Evolutionary conservation across 2,888 invertebrate species (phyloP).

Genomic region (Athalia circularis): DNA sequence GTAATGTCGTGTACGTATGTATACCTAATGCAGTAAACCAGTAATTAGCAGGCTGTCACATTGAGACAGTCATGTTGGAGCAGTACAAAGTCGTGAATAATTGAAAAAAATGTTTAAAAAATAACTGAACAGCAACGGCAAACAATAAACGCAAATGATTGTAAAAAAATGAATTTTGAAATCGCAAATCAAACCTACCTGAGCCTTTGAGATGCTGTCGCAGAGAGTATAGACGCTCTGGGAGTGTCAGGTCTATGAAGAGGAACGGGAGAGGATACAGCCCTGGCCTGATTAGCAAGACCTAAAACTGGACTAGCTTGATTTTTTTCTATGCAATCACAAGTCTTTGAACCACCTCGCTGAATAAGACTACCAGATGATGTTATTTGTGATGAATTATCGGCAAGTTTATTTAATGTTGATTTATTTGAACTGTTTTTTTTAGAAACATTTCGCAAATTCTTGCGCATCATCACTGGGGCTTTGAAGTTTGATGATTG

Average conservation of each 20-base stretch:
- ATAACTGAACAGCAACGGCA: slow-evolving; percentile 9
- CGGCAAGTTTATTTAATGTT: slow-evolving; percentile 2
- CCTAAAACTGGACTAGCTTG: slow-evolving; percentile 68
- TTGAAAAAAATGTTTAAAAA: slow-evolving; percentile 47
- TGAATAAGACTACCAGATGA: not conserved
- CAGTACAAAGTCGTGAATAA: slow-evolving; percentile 41
- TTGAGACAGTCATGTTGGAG: not conserved
- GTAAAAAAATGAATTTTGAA: slow-evolving; percentile 48
- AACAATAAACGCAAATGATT: slow-evolving; percentile 59
- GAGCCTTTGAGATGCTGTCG: slow-evolving; percentile 69
- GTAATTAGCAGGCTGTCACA: not conserved
- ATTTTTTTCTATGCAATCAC: slow-evolving; percentile 69
- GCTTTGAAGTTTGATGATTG: slow-evolving; percentile 30
- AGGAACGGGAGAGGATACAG: slow-evolving; percentile 75
- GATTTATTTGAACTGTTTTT: slow-evolving; percentile 24
- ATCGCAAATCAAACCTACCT: slow-evolving; percentile 67
- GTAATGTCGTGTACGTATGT: not conserved
- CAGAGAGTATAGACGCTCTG: slow-evolving; percentile 69
- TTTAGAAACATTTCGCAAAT: slow-evolving; percentile 28
- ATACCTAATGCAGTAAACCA: not conserved
- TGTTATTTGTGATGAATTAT: slow-evolving; percentile 8
- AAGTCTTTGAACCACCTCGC: slow-evolving; percentile 69
- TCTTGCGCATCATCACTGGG: slow-evolving; percentile 31
- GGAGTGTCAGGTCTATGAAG: slow-evolving; percentile 72
- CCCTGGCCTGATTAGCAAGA: slow-evolving; percentile 70